Percentiles rank a stretch among this genome's conserved stretches.
These are phyloP conservation scores for Chromobotia macracanthus DNA, from an alignment of 2,797 vertebrate species.

Conservation along the genomic window DNA sequence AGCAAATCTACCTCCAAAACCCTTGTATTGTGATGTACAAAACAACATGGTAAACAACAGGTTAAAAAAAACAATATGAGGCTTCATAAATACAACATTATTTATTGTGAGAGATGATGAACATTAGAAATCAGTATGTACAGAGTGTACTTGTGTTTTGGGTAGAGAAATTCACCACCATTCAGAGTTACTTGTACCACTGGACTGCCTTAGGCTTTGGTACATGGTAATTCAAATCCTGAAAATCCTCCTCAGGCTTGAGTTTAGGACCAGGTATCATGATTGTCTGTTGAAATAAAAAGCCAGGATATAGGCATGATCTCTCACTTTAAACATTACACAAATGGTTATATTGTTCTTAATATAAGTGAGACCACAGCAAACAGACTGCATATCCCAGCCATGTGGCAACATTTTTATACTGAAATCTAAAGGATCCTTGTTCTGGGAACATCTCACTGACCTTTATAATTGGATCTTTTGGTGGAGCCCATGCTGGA, in stretches of 20 bases:
- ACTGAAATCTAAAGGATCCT: background rate
- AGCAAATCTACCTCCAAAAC: no score
- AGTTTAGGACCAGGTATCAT: conserved; percentile 84
- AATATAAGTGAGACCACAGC: background rate
- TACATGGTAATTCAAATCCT: conserved; percentile 69
- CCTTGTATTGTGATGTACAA: background rate
- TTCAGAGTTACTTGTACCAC: conserved; percentile 69
- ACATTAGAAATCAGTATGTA: conserved; percentile 44
- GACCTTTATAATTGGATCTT: conserved; percentile 89
- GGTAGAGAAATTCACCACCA: conserved; percentile 38
- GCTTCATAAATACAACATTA: conserved; percentile 25
- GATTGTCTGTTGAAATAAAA: conserved; percentile 82
- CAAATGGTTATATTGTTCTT: background rate
- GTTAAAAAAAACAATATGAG: background rate
- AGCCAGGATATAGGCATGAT: background rate
- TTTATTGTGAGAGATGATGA: conserved; percentile 40
- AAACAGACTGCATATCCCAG: background rate
- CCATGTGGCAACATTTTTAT: conserved; percentile 33
- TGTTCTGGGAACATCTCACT: background rate
- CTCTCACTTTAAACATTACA: background rate
- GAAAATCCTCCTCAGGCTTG: conserved; percentile 78
- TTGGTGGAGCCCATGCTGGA: conserved; percentile 89
- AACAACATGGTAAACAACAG: no score
- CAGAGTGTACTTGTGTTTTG: conserved; percentile 8
- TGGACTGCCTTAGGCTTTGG: conserved; percentile 70